Evolutionary conservation across 2,888 invertebrate genomes (phyloP).

Genomic region (Calliphora vomitoria): DNA sequence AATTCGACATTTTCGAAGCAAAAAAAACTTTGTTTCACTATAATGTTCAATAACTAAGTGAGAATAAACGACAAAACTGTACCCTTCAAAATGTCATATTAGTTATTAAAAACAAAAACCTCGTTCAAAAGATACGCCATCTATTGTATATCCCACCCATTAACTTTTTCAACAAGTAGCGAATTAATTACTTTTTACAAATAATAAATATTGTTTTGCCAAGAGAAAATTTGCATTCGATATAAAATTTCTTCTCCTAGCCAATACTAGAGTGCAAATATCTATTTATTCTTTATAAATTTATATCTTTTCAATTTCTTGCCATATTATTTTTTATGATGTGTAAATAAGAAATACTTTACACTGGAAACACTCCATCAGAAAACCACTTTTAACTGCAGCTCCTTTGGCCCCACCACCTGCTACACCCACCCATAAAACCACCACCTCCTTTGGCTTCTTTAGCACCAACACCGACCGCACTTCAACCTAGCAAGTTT

Average conservation of each 20-base stretch:
- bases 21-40: too few relatives aligned
- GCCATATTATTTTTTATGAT: constrained; percentile 52
- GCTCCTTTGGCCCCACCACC: constrained; percentile 6
- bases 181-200: too few relatives aligned
- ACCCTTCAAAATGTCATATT: too few relatives aligned
- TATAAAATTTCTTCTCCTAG: background rate
- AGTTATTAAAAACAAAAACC: too few relatives aligned
- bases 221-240: too few relatives aligned
- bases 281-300: background rate
- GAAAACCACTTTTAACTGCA: constrained; percentile 37
- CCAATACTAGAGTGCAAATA: constrained; percentile 10
- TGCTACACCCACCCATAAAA: background rate
- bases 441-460: background rate
- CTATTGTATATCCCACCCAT: too few relatives aligned
- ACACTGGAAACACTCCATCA: constrained; percentile 38
- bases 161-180: too few relatives aligned
- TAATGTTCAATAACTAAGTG: too few relatives aligned
- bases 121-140: too few relatives aligned
- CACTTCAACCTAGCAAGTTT: background rate
- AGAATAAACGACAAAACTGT: too few relatives aligned
- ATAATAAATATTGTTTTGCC: too few relatives aligned
- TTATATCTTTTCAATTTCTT: constrained; percentile 31
- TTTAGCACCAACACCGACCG: background rate
- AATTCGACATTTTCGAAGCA: too few relatives aligned
- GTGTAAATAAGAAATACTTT: constrained; percentile 59